Evolutionary conservation across 2,888 invertebrate genomes (phyloP).

Genomic region (Trissolcus brochymenae): DNA sequence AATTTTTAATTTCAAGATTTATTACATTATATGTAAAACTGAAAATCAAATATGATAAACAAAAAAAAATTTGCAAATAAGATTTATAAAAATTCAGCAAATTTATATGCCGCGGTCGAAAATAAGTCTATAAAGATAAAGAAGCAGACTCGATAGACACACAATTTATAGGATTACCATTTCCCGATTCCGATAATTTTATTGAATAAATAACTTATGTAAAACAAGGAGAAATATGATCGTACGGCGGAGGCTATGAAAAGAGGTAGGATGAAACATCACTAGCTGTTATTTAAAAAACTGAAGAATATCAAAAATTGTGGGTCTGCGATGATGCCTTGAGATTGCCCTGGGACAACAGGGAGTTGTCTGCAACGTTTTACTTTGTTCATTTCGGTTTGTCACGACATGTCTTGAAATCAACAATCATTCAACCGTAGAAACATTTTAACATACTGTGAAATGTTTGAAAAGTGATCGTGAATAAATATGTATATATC

Average conservation of each 20-base stretch:
- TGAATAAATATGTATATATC: too few species aligned
- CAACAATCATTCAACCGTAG: slow-evolving; percentile 12
- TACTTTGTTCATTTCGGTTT: slow-evolving; percentile 20
- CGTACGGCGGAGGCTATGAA: slow-evolving; percentile 10
- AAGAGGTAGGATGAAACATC: slow-evolving; percentile 16
- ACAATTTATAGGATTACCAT: neutral
- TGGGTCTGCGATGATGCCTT: slow-evolving; percentile 27
- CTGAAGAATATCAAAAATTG: slow-evolving; percentile 37
- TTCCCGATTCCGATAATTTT: slow-evolving; percentile 15
- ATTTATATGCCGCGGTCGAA: too few species aligned
- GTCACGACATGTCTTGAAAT: slow-evolving; percentile 13
- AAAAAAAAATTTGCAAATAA: too few species aligned
- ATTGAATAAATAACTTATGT: slow-evolving; percentile 33
- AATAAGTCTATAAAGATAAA: too few species aligned
- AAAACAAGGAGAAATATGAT: slow-evolving; percentile 19
- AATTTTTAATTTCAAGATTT: too few species aligned
- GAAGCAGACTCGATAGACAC: neutral
- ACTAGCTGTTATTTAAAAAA: slow-evolving; percentile 8
- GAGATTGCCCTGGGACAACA: slow-evolving; percentile 35
- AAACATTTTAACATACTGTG: neutral
- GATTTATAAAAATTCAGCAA: too few species aligned
- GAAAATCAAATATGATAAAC: too few species aligned
- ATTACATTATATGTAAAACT: too few species aligned
- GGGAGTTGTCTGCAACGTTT: slow-evolving; percentile 31
- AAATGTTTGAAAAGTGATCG: slow-evolving; percentile 6